A percentile compares a stretch with the other conserved stretches of the same genome.
phyloP scores from a whole-genome alignment of 2,888 invertebrate species.

The Drosophila paramelanica region DNA sequence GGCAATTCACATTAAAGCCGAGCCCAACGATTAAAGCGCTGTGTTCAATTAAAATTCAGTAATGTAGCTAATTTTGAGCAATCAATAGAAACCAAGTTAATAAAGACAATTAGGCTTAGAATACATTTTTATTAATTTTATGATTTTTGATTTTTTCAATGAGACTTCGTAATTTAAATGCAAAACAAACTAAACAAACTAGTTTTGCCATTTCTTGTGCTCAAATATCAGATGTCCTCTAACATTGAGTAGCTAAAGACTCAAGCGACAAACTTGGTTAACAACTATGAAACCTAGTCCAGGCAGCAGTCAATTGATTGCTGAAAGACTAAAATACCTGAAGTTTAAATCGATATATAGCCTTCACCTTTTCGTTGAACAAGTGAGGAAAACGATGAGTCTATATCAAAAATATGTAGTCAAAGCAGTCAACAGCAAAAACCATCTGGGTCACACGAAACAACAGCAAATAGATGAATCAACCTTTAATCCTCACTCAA shows the following conservation, averaged over 20 bases:
- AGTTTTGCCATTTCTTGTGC: no score
- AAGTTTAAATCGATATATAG: slow-evolving; percentile 25
- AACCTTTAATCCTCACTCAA: background rate
- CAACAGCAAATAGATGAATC: slow-evolving; percentile 15
- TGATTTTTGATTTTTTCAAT: background rate
- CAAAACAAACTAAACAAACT: no score
- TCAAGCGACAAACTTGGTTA: slow-evolving; percentile 24
- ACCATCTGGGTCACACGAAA: slow-evolving; percentile 41
- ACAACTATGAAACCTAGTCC: background rate
- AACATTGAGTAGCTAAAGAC: slow-evolving; percentile 21
- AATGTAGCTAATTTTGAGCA: background rate
- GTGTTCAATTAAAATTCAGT: background rate
- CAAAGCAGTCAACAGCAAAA: slow-evolving; percentile 14
- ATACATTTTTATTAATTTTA: background rate
- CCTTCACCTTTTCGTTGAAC: slow-evolving; percentile 57
- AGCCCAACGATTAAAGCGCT: background rate
- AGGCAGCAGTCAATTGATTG: slow-evolving; percentile 16
- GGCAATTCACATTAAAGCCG: background rate
- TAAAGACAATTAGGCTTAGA: background rate
- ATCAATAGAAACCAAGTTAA: background rate
- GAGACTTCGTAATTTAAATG: no score
- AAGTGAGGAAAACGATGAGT: slow-evolving; percentile 36
- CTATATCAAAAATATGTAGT: slow-evolving; percentile 26
- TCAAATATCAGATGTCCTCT: background rate
- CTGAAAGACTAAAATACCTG: slow-evolving; percentile 18